Conservation (phyloP, 2,797 vertebrate genomes). For the Cossypha niveicapilla region DNA sequence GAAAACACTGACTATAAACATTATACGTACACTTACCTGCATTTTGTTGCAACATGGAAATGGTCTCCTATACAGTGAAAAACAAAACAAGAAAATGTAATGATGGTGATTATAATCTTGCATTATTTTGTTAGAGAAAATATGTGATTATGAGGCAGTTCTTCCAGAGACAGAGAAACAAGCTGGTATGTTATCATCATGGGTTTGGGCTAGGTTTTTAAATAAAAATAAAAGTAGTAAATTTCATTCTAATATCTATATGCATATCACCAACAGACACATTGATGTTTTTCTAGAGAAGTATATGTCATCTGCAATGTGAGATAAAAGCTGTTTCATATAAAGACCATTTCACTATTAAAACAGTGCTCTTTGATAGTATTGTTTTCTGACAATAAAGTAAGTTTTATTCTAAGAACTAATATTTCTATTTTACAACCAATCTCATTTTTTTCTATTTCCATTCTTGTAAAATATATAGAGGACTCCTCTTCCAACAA, state of each 20-base stretch:
- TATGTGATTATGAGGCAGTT: not conserved
- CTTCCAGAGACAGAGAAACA: not conserved
- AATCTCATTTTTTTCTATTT: not conserved
- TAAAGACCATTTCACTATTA: not conserved
- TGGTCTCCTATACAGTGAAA: not conserved
- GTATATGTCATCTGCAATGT: not conserved
- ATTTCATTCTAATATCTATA: not conserved
- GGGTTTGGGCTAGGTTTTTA: not conserved
- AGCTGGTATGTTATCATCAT: not conserved
- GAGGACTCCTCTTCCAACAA: not conserved
- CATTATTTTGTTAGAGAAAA: not conserved
- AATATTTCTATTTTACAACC: not conserved
- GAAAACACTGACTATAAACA: not conserved
- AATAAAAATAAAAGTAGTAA: not conserved
- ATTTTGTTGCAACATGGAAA: not conserved
- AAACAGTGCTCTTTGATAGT: not conserved
- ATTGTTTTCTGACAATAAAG: not conserved
- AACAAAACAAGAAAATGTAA: not conserved
- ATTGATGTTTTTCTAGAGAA: not conserved
- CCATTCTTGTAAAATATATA: not conserved
- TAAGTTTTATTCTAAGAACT: not conserved
- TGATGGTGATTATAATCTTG: not conserved
- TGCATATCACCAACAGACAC: not conserved
- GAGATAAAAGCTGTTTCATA: not conserved
- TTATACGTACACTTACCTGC: conserved; percentile 32